phyloP scores from a whole-genome alignment of 2,797 vertebrate genomes.

The Heterohyrax brucei region DNA sequence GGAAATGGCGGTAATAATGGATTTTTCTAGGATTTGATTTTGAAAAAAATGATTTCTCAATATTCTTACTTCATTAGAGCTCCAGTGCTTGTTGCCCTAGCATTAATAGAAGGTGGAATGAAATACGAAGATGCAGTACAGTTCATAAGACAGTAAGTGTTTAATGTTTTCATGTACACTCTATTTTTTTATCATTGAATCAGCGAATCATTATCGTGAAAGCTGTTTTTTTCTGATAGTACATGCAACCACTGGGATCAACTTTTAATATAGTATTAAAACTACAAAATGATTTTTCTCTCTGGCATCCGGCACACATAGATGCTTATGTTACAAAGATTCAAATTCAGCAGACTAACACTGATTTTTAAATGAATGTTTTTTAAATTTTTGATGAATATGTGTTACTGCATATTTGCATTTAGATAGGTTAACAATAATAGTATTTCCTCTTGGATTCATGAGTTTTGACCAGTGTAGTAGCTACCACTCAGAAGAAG shows the following conservation, averaged over 20 bases:
- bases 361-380: background rate
- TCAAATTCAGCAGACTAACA: background rate
- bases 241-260: background rate
- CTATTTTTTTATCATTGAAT: background rate
- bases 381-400: background rate
- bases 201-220: background rate
- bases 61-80: slow-evolving; percentile 91
- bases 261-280: slow-evolving; percentile 51
- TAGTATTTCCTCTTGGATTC: slow-evolving; percentile 15
- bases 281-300: background rate
- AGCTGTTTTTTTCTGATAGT: background rate
- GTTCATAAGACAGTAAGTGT: slow-evolving; percentile 98
- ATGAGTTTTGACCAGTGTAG: background rate
- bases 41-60: slow-evolving; percentile 3
- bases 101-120: slow-evolving; percentile 99
- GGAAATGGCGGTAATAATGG: background rate
- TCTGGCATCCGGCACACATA: background rate
- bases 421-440: background rate
- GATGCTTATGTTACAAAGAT: background rate
- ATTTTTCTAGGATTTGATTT: slow-evolving; percentile 17
- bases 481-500: background rate
- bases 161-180: background rate
- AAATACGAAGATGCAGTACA: slow-evolving; percentile 99
- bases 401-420: background rate
- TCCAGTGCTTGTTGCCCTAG: slow-evolving; percentile 98